A percentile compares a stretch with the other conserved stretches of the same genome.
Evolutionary conservation across 2,797 vertebrate species (phyloP).

Genomic region (Melanitta fusca): DNA sequence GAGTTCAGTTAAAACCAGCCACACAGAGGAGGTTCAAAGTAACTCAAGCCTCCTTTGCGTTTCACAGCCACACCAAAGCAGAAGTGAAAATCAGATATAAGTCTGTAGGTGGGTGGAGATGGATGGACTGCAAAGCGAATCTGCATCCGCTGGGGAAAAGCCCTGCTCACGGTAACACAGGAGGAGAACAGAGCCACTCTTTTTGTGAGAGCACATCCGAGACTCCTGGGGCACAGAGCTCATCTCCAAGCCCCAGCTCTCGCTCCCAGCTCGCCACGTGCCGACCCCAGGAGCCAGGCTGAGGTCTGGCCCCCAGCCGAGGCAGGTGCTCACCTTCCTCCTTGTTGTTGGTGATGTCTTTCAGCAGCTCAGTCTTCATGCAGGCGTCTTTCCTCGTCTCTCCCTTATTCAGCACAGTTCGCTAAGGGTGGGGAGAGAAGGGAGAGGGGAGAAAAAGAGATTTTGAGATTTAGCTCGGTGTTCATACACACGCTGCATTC

Average conservation of each 20-base stretch:
- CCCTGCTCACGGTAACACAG: not conserved
- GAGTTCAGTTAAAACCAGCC: slow-evolving; percentile 21
- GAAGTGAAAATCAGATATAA: not conserved
- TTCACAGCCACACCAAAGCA: not conserved
- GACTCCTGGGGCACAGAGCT: not conserved
- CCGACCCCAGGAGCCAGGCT: not conserved
- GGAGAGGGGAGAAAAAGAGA: not conserved
- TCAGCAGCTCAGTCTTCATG: slow-evolving; percentile 86
- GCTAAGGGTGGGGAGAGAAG: slow-evolving; percentile 65
- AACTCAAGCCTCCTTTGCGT: not conserved
- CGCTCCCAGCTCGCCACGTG: not conserved
- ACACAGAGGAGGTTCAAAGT: slow-evolving; percentile 34
- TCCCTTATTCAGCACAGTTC: slow-evolving; percentile 87
- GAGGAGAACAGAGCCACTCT: not conserved
- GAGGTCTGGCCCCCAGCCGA: not conserved
- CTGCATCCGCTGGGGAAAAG: not conserved
- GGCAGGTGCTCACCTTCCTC: slow-evolving; percentile 83
- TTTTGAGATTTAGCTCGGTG: not conserved
- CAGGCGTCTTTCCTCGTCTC: slow-evolving; percentile 84
- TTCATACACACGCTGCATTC: not conserved
- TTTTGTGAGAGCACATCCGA: not conserved
- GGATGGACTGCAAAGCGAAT: not conserved
- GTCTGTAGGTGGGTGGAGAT: not conserved
- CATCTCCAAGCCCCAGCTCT: not conserved
- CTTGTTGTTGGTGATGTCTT: slow-evolving; percentile 81